Conservation (phyloP, 2,888 invertebrate genomes). For the Thymelicus lineola region DNA sequence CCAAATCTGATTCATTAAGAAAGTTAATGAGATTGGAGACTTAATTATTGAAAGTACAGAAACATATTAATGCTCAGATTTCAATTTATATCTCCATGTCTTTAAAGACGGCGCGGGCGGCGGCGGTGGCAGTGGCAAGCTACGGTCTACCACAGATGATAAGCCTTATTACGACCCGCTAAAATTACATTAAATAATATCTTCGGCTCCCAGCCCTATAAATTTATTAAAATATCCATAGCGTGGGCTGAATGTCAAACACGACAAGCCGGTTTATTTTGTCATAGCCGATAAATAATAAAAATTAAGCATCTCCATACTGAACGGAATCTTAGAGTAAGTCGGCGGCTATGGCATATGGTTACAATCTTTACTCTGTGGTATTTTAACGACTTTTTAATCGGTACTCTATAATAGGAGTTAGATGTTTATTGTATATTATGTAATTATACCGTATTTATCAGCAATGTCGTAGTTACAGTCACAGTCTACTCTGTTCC, state of each 20-base stretch:
- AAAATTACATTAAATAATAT: slow-evolving; percentile 43
- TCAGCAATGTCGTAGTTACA: no score
- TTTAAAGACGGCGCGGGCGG: slow-evolving; percentile 13
- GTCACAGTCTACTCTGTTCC: no score
- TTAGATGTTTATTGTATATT: no score
- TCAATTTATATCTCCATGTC: slow-evolving; percentile 33
- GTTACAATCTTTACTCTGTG: no score
- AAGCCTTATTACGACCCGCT: slow-evolving; percentile 39
- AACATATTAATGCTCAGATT: slow-evolving; percentile 39
- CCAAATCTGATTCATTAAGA: slow-evolving; percentile 14
- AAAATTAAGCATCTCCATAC: slow-evolving; percentile 48
- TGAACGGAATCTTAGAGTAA: slow-evolving; percentile 1
- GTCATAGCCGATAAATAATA: slow-evolving; percentile 67
- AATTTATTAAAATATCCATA: slow-evolving; percentile 58
- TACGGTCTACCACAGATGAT: slow-evolving; percentile 41
- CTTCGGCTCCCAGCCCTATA: slow-evolving; percentile 50
- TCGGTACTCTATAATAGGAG: no score
- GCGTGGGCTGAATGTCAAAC: slow-evolving; percentile 65
- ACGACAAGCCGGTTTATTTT: slow-evolving; percentile 60
- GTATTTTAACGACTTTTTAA: no score
- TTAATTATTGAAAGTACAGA: slow-evolving; percentile 37
- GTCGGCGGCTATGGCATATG: no score
- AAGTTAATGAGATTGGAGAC: slow-evolving; percentile 26
- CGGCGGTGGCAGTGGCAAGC: slow-evolving; percentile 10
- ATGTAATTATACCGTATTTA: no score